These are phyloP conservation scores for Sebastes taczanowskii DNA, from an alignment of 2,797 vertebrate species.

Conservation along the genomic window DNA sequence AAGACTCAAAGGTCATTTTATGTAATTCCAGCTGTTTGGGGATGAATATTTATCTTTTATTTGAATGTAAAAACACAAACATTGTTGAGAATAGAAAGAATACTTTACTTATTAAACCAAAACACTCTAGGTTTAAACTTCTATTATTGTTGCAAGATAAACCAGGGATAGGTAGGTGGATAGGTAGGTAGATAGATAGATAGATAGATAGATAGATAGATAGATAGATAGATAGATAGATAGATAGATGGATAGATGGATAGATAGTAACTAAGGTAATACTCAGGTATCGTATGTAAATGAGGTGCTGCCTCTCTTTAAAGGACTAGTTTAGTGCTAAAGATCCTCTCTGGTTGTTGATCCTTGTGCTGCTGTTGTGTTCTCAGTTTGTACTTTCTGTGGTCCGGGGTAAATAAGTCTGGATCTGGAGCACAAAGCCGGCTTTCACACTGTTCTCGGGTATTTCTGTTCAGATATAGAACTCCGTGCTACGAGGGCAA, in stretches of 20 bases:
- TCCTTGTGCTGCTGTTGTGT: neutral
- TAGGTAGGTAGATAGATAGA: rapidly evolving
- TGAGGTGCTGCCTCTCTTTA: neutral
- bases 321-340: neutral
- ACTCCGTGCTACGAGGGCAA: neutral
- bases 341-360: neutral
- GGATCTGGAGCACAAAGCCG: neutral
- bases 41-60: neutral
- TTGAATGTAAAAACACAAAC: neutral
- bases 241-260: no score
- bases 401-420: no score
- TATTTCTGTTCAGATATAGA: neutral
- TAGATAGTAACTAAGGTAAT: no score
- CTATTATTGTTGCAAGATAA: neutral
- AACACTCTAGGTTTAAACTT: neutral
- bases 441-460: neutral
- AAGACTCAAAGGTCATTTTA: neutral
- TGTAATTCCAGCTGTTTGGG: neutral
- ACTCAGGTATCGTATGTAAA: no score
- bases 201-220: no score
- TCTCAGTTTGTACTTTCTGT: neutral
- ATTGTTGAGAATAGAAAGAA: neutral
- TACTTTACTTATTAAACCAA: no score
- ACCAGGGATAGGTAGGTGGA: no score
- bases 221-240: no score